Evolutionary conservation across 1,140 invertebrate genomes (phyloP).

Genomic region (Zaprionus lachaisei): DNA sequence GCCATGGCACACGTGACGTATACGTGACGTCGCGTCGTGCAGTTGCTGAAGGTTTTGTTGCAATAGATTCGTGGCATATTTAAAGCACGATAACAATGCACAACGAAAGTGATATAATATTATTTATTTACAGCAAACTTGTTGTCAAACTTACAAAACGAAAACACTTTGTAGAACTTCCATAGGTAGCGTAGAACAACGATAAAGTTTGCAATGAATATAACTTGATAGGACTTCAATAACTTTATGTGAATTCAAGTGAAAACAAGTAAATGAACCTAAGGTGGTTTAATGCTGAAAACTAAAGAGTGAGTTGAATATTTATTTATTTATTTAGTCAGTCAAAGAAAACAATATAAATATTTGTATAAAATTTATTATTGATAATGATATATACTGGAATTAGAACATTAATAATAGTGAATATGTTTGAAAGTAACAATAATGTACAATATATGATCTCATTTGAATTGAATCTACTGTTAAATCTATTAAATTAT

Average conservation of each 20-base stretch:
- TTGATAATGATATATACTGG: neutral
- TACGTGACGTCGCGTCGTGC: conserved; percentile 28
- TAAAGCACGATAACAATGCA: neutral
- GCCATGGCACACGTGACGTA: conserved; percentile 44
- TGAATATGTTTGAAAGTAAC: too few relatives aligned
- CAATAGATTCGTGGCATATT: neutral
- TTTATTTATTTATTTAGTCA: too few relatives aligned
- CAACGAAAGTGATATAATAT: neutral
- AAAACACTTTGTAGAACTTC: too few relatives aligned
- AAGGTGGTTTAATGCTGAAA: too few relatives aligned
- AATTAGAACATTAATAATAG: too few relatives aligned
- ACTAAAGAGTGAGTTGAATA: too few relatives aligned
- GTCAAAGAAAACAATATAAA: neutral
- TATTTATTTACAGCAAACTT: neutral
- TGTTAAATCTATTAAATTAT: too few relatives aligned
- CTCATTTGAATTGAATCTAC: neutral
- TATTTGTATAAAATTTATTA: neutral
- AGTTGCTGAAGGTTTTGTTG: neutral
- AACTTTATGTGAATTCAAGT: too few relatives aligned
- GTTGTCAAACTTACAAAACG: neutral
- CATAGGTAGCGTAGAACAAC: too few relatives aligned
- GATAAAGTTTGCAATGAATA: too few relatives aligned
- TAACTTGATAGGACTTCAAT: too few relatives aligned
- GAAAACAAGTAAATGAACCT: too few relatives aligned
- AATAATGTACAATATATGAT: neutral